These are phyloP conservation scores for Heliornis fulica DNA, from an alignment of 2,113 vertebrate genomes.

Conservation along the genomic window DNA sequence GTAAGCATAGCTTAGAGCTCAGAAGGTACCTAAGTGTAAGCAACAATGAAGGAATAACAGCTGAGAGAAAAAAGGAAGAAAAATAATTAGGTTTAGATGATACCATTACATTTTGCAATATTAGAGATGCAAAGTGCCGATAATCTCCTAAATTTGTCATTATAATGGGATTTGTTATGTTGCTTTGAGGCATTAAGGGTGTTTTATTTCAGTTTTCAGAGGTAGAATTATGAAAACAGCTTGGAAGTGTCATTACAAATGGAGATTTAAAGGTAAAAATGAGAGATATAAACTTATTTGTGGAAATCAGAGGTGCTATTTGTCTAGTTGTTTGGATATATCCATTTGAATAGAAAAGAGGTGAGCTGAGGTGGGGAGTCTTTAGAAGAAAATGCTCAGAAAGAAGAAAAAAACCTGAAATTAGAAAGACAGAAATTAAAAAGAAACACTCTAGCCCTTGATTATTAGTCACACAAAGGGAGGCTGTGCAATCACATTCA, in stretches of 20 bases:
- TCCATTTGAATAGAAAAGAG: background rate
- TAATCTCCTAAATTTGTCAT: background rate
- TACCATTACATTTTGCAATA: rapidly evolving
- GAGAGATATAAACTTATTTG: background rate
- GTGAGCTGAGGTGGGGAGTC: background rate
- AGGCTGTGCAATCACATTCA: background rate
- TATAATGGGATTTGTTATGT: background rate
- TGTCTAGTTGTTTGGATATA: background rate
- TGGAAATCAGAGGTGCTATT: background rate
- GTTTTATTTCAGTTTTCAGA: background rate
- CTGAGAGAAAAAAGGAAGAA: background rate
- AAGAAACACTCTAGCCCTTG: background rate
- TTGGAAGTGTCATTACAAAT: background rate
- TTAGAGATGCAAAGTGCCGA: background rate
- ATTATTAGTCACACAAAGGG: background rate
- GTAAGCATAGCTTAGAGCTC: background rate
- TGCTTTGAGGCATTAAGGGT: background rate
- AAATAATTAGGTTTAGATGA: background rate
- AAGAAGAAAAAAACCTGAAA: background rate
- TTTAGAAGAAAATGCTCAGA: background rate
- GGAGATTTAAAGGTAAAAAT: background rate
- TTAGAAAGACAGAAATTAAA: background rate
- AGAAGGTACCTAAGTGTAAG: background rate
- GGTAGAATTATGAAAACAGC: background rate
- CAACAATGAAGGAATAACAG: background rate